phyloP scores from a whole-genome alignment of 1,140 invertebrate species.

The Antheraea pernyi region DNA sequence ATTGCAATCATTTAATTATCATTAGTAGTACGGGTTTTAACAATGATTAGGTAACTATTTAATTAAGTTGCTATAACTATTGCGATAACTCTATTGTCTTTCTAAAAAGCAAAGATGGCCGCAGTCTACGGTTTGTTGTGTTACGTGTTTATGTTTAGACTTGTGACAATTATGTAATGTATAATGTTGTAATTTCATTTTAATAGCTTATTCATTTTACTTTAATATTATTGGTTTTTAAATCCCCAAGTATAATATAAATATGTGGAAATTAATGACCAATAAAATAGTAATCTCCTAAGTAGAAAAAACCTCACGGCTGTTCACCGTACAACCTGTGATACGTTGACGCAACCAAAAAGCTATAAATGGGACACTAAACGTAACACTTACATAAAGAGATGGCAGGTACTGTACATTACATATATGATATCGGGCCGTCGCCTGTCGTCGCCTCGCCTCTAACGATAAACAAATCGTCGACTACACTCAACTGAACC shows the following conservation, averaged over 20 bases:
- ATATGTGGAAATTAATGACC: constrained; percentile 11
- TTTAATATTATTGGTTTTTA: not conserved
- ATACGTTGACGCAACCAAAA: constrained; percentile 46
- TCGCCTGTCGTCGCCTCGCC: constrained; percentile 61
- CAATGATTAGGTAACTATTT: too few relatives aligned
- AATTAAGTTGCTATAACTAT: too few relatives aligned
- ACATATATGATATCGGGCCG: constrained; percentile 53
- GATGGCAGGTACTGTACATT: constrained; percentile 48
- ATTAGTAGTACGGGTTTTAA: too few relatives aligned
- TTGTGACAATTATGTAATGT: too few relatives aligned
- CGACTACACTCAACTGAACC: constrained; percentile 50
- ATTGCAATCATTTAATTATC: too few relatives aligned
- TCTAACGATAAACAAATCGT: constrained; percentile 71
- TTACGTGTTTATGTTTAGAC: too few relatives aligned
- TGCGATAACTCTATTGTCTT: too few relatives aligned
- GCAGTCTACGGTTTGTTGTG: too few relatives aligned
- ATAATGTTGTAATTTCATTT: too few relatives aligned
- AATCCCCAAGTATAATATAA: constrained; percentile 9
- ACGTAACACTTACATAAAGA: constrained; percentile 69
- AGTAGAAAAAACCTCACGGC: constrained; percentile 21
- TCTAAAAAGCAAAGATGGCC: too few relatives aligned
- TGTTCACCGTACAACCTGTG: constrained; percentile 21
- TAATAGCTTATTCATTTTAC: not conserved
- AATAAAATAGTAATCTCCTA: constrained; percentile 11
- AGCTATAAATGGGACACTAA: constrained; percentile 67